These are phyloP conservation scores for Agapornis roseicollis DNA, from an alignment of 2,113 vertebrate genomes.

Conservation along the genomic window DNA sequence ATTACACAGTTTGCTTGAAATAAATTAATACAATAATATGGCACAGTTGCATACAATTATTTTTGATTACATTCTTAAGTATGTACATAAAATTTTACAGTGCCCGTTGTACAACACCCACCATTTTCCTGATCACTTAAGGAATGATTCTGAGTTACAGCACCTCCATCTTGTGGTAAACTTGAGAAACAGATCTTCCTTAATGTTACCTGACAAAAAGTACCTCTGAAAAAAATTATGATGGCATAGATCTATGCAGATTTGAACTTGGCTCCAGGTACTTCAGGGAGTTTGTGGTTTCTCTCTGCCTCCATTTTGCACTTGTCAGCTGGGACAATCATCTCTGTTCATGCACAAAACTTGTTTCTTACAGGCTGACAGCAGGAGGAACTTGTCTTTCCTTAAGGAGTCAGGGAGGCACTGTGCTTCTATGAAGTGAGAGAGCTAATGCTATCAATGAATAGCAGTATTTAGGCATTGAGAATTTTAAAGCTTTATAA, in stretches of 20 bases:
- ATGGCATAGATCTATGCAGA: not conserved
- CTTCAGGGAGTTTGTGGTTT: not conserved
- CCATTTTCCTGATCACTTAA: not conserved
- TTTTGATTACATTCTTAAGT: constrained; percentile 19
- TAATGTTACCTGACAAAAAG: not conserved
- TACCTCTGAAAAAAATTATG: not conserved
- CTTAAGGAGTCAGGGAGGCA: not conserved
- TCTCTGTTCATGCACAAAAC: not conserved
- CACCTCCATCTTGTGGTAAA: constrained; percentile 61
- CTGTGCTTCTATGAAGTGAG: not conserved
- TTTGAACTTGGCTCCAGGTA: not conserved
- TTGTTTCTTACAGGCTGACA: not conserved
- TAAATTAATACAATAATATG: not conserved
- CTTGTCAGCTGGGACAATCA: not conserved
- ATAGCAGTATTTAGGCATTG: not conserved
- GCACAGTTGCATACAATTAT: not conserved
- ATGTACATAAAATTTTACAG: not conserved
- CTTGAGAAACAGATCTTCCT: constrained; percentile 2
- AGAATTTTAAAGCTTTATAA: not conserved
- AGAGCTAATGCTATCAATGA: not conserved
- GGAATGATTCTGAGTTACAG: constrained; percentile 39
- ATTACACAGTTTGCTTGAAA: not conserved
- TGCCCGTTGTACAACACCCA: not conserved
- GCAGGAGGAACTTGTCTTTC: not conserved
- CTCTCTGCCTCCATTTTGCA: not conserved